phyloP scores from a whole-genome alignment of 64 coral and sea anemone genomes.

The Orbicella faveolata region DNA sequence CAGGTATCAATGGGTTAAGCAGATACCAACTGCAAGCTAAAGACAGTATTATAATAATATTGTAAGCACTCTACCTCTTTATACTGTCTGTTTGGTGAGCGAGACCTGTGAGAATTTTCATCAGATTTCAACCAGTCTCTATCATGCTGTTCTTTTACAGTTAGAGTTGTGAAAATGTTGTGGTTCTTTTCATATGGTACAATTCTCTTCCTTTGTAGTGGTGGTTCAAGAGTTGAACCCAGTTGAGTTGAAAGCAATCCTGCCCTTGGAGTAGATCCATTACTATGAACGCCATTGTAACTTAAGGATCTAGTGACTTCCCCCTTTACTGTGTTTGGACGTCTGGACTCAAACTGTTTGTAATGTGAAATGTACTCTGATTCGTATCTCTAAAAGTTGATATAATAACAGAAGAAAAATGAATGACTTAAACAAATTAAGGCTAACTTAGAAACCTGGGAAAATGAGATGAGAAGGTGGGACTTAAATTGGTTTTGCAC shows the following conservation, averaged over 20 bases:
- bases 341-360: constrained; percentile 66
- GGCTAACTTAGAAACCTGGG: no score
- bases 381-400: constrained; percentile 60
- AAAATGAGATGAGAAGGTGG: no score
- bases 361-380: constrained; percentile 79
- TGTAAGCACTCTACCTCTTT: constrained; percentile 13
- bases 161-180: constrained; percentile 89
- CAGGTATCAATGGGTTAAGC: no score
- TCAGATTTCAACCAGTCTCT: constrained; percentile 73
- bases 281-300: constrained; percentile 35
- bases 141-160: constrained; percentile 76
- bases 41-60: no score
- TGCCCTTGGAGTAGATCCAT: constrained; percentile 74
- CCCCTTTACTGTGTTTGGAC: constrained; percentile 79
- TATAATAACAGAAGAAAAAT: neutral
- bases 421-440: neutral
- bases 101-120: neutral
- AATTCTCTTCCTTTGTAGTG: constrained; percentile 84
- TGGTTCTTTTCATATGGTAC: constrained; percentile 92
- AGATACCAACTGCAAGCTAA: no score
- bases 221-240: constrained; percentile 79
- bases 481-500: neutral
- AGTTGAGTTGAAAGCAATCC: constrained; percentile 73
- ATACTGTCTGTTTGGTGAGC: constrained; percentile 4
- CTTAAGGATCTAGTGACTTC: constrained; percentile 71